Conservation (phyloP, 2,113 vertebrate genomes). For the Oncorhynchus mykiss region DNA sequence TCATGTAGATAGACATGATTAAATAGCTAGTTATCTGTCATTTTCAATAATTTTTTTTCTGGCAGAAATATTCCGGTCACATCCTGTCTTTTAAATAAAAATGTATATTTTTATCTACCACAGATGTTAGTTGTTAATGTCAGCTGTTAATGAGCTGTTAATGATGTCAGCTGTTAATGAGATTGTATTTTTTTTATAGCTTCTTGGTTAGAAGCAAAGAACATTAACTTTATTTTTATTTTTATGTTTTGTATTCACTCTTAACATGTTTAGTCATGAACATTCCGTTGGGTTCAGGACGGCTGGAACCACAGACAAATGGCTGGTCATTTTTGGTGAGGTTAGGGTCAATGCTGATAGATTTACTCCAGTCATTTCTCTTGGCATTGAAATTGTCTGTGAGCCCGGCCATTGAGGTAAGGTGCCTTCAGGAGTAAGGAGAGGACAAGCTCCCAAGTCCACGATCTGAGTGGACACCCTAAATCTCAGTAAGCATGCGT, state of each 20-base stretch:
- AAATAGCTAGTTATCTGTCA: background rate
- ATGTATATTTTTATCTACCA: constrained; percentile 28
- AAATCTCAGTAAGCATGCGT: constrained; percentile 16
- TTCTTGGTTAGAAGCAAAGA: constrained; percentile 17
- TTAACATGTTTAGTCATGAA: constrained; percentile 27
- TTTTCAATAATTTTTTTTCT: too few relatives aligned
- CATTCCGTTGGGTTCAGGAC: constrained; percentile 37
- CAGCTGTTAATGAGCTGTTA: constrained; percentile 9
- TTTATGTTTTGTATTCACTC: background rate
- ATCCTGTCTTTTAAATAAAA: constrained; percentile 10
- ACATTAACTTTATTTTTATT: constrained; percentile 12
- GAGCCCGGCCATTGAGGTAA: background rate
- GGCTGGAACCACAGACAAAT: constrained; percentile 17
- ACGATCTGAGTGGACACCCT: constrained; percentile 30
- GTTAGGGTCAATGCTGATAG: constrained; percentile 37
- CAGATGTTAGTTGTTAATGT: constrained; percentile 1
- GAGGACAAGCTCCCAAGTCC: constrained; percentile 17
- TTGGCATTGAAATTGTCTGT: constrained; percentile 42
- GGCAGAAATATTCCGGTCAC: background rate
- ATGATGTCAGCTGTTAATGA: constrained; percentile 16
- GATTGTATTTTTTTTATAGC: background rate
- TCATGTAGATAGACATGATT: background rate
- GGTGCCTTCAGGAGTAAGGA: constrained; percentile 19
- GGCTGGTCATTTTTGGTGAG: constrained; percentile 16
- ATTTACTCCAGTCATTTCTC: constrained; percentile 45